Evolutionary conservation across 2,797 vertebrate species (phyloP).

Genomic region (Calcarius lapponicus): DNA sequence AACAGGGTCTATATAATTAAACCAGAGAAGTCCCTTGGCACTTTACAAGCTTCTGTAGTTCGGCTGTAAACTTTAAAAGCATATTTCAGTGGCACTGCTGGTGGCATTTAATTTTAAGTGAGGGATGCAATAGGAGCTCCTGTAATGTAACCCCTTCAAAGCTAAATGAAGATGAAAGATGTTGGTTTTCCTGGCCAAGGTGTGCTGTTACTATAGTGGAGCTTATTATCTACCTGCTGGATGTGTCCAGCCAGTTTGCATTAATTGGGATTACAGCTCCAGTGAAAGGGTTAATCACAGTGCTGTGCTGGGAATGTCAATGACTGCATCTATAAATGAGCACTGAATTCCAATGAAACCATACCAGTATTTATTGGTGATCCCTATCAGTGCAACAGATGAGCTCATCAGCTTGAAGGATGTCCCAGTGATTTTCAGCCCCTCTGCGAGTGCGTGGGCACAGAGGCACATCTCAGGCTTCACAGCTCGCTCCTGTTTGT

Average conservation of each 20-base stretch:
- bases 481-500: neutral
- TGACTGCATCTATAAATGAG: constrained; percentile 1
- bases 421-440: neutral
- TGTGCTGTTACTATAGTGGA: neutral
- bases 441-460: neutral
- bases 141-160: constrained; percentile 33
- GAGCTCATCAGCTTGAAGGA: constrained; percentile 40
- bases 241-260: neutral
- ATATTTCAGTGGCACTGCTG: constrained; percentile 51
- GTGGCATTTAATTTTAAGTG: constrained; percentile 61
- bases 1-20: constrained; percentile 64
- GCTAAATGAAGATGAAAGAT: constrained; percentile 47
- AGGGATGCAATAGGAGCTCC: neutral
- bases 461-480: neutral
- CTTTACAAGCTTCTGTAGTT: constrained; percentile 43
- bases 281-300: constrained; percentile 40
- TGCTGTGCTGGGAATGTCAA: neutral
- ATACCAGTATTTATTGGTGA: neutral
- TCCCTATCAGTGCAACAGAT: neutral
- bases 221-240: neutral
- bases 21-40: constrained; percentile 44
- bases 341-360: neutral
- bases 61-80: constrained; percentile 49
- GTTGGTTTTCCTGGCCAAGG: neutral
- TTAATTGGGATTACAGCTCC: constrained; percentile 16